A percentile compares a stretch with the other conserved stretches of the same genome.
Evolutionary conservation across 92 coral and sea anemone genomes (phyloP).

Genomic region (Epizoanthus illoricatus): DNA sequence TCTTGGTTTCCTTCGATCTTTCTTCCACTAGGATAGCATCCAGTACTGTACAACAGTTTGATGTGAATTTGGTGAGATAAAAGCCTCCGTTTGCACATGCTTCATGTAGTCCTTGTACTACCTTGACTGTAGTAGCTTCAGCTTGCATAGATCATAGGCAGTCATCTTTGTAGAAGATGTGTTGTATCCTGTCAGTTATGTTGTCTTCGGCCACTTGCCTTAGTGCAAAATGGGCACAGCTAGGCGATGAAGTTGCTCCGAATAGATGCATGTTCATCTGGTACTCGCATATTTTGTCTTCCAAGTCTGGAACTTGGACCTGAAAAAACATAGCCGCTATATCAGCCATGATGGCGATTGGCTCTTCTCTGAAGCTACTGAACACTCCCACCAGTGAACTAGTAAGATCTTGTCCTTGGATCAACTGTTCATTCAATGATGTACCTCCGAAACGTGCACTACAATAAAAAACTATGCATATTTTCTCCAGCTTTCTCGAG

Average conservation of each 20-base stretch:
- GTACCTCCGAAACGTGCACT: too few species aligned
- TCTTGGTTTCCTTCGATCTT: too few species aligned
- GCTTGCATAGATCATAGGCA: slow-evolving; percentile 6
- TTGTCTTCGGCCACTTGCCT: slow-evolving; percentile 43
- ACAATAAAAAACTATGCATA: too few species aligned
- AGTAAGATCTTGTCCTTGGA: slow-evolving; percentile 53
- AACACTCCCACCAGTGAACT: slow-evolving; percentile 61
- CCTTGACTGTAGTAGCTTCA: slow-evolving; percentile 49
- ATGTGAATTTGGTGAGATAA: too few species aligned
- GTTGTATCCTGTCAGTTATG: slow-evolving; percentile 43
- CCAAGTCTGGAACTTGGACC: slow-evolving; percentile 46
- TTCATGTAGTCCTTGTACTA: slow-evolving; percentile 42
- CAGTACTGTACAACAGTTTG: too few species aligned
- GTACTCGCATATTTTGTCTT: slow-evolving; percentile 40
- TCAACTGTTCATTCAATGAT: too few species aligned
- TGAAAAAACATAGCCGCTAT: slow-evolving; percentile 64
- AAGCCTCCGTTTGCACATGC: neutral
- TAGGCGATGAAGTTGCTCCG: slow-evolving; percentile 62
- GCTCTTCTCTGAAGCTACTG: slow-evolving; percentile 49
- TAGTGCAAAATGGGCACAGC: slow-evolving; percentile 55
- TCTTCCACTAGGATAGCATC: too few species aligned
- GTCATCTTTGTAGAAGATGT: slow-evolving; percentile 53
- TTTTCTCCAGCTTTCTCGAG: too few species aligned
- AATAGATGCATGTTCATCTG: slow-evolving; percentile 57
- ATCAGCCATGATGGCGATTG: slow-evolving; percentile 60